phyloP scores from a whole-genome alignment of 2,113 vertebrate genomes.

The Bubo bubo region DNA sequence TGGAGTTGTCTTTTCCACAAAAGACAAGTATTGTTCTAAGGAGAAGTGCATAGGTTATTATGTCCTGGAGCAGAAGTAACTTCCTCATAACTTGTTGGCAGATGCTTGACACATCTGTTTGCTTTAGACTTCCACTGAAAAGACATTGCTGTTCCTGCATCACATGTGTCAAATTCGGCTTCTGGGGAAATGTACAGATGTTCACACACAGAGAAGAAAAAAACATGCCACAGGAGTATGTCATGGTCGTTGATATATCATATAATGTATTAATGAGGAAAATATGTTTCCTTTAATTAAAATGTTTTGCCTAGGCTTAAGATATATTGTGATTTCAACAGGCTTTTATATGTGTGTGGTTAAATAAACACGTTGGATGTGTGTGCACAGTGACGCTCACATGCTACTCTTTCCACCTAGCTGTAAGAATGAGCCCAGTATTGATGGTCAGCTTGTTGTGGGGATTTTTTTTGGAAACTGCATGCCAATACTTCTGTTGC shows the following conservation, averaged over 20 bases:
- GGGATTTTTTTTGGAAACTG: neutral
- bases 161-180: constrained; percentile 54
- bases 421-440: neutral
- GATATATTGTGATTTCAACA: constrained; percentile 18
- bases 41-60: neutral
- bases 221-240: constrained; percentile 39
- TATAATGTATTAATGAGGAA: constrained; percentile 40
- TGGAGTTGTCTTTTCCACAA: neutral
- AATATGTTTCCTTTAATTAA: constrained; percentile 60
- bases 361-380: neutral
- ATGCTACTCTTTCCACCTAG: neutral
- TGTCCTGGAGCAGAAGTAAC: constrained; percentile 28
- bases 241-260: constrained; percentile 26
- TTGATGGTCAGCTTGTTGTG: neutral
- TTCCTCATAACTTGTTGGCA: constrained; percentile 54
- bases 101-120: constrained; percentile 62
- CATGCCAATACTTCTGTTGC: neutral
- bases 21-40: neutral
- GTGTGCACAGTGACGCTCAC: neutral
- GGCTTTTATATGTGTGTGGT: neutral
- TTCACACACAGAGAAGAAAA: constrained; percentile 38
- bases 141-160: constrained; percentile 46
- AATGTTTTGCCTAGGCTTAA: neutral
- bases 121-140: constrained; percentile 48
- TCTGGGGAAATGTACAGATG: constrained; percentile 67